These are phyloP conservation scores for Eremophila alpestris DNA, from an alignment of 2,797 vertebrate genomes.

Conservation along the genomic window DNA sequence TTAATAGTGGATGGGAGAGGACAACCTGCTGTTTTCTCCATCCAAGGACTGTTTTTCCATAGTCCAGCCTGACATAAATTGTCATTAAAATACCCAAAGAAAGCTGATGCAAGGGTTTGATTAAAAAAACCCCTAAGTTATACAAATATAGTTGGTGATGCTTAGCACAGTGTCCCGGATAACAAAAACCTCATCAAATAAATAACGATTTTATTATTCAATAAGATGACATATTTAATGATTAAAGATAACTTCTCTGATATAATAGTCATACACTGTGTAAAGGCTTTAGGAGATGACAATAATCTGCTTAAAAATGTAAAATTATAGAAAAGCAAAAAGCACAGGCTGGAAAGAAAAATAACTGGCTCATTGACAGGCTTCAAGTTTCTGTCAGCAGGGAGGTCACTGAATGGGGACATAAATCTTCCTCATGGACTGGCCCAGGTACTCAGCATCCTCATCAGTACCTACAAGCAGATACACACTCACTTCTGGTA, in stretches of 20 bases:
- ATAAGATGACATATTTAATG: background rate
- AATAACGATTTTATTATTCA: background rate
- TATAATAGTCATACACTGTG: background rate
- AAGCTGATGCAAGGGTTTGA: background rate
- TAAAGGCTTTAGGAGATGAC: background rate
- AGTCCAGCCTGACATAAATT: background rate
- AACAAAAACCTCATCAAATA: slow-evolving; percentile 6
- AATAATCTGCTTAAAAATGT: background rate
- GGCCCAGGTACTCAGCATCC: background rate
- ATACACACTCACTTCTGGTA: background rate
- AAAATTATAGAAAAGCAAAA: background rate
- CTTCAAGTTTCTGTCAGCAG: background rate
- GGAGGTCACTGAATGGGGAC: background rate
- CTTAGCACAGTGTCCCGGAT: background rate
- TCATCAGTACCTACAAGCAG: background rate
- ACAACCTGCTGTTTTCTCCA: background rate
- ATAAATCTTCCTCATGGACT: background rate
- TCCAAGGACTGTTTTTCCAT: background rate
- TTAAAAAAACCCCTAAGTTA: background rate
- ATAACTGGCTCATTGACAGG: background rate
- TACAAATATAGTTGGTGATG: background rate
- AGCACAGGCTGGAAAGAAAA: background rate
- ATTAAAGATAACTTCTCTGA: background rate
- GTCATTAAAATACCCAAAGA: background rate
- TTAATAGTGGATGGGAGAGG: background rate